phyloP scores from a whole-genome alignment of 2,113 vertebrate genomes.

The Triplophysa rosa region DNA sequence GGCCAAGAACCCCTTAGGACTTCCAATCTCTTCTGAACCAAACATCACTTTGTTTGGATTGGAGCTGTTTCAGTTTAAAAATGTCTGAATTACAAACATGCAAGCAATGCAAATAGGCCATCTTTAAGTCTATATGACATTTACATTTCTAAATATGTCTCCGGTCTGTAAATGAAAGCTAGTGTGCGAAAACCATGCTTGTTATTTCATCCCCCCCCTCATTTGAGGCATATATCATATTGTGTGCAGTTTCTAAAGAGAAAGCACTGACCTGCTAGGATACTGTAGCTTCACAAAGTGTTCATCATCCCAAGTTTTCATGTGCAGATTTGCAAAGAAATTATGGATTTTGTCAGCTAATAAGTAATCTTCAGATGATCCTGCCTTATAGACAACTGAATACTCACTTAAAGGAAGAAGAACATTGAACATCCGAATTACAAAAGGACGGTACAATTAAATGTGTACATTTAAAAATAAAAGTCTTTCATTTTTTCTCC shows the following conservation, averaged over 20 bases:
- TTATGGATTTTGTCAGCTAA: conserved; percentile 66
- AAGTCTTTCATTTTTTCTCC: neutral
- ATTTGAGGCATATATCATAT: neutral
- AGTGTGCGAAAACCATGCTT: too few species aligned
- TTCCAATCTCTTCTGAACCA: conserved; percentile 43
- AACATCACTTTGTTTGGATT: conserved; percentile 62
- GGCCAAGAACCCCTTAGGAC: conserved; percentile 76
- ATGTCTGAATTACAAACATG: neutral
- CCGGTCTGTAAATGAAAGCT: too few species aligned
- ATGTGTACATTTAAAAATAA: neutral
- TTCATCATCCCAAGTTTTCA: conserved; percentile 80
- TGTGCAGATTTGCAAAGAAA: conserved; percentile 62
- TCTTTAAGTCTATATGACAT: too few species aligned
- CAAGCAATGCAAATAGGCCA: too few species aligned
- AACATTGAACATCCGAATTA: neutral
- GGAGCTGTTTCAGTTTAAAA: conserved; percentile 48
- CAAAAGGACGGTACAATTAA: neutral
- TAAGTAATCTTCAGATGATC: conserved; percentile 69
- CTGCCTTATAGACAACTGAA: conserved; percentile 69
- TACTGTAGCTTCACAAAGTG: conserved; percentile 83
- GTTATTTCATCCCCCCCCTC: neutral
- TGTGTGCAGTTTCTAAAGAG: too few species aligned
- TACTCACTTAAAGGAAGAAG: conserved; percentile 53
- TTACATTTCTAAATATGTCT: too few species aligned
- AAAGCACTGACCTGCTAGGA: conserved; percentile 61